Evolutionary conservation across 1,140 invertebrate genomes (phyloP).

Genomic region (Rhynchophorus ferrugineus): DNA sequence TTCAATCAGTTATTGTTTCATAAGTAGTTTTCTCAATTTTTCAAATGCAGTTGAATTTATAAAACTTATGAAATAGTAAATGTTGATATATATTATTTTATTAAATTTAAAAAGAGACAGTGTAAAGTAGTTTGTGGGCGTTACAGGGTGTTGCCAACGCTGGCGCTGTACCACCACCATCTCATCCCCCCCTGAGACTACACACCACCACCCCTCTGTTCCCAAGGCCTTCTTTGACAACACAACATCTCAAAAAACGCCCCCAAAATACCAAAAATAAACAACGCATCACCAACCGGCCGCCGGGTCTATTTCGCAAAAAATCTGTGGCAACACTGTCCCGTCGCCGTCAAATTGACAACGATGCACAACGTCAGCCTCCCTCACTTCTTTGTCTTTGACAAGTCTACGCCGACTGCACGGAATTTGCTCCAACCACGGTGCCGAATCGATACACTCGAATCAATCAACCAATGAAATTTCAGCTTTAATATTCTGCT

Average conservation of each 20-base stretch:
- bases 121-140: conserved; percentile 39
- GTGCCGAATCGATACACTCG: conserved; percentile 1
- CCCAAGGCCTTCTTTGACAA: conserved; percentile 32
- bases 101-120: conserved; percentile 20
- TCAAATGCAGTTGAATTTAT: conserved; percentile 1
- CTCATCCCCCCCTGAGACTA: conserved; percentile 29
- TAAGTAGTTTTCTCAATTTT: not conserved
- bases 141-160: conserved; percentile 39
- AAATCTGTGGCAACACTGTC: not conserved
- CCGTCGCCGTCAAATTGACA: conserved; percentile 3
- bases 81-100: no score
- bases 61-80: conserved; percentile 12
- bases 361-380: conserved; percentile 4
- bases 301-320: conserved; percentile 11
- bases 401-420: conserved; percentile 14
- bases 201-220: conserved; percentile 36
- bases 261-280: conserved; percentile 16
- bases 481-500: conserved; percentile 21
- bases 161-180: conserved; percentile 37
- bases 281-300: conserved; percentile 4
- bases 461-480: conserved; percentile 14
- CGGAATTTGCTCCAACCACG: not conserved
- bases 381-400: not conserved
- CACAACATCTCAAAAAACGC: conserved; percentile 26
- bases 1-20: not conserved